phyloP scores from a whole-genome alignment of 1,140 invertebrate genomes.

The Physella acuta region DNA sequence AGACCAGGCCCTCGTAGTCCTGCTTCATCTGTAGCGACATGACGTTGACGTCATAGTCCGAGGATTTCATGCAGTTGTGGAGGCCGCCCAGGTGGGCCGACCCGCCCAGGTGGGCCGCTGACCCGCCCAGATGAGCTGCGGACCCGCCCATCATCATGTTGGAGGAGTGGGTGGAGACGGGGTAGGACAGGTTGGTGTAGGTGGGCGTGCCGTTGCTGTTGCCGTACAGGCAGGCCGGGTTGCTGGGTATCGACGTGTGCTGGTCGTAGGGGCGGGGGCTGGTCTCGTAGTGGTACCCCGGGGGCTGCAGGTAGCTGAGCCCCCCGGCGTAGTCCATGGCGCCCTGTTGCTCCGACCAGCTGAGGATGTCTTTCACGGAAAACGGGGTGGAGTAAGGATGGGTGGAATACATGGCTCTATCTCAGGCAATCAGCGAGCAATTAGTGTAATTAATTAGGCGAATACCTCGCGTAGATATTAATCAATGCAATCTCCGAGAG shows the following conservation, averaged over 20 bases:
- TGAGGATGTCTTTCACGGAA: slow-evolving; percentile 58
- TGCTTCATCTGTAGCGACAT: slow-evolving; percentile 20
- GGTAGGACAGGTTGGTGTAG: slow-evolving; percentile 29
- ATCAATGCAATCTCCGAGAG: too few relatives aligned
- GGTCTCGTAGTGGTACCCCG: slow-evolving; percentile 24
- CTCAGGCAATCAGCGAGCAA: background rate
- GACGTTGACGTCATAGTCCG: slow-evolving; percentile 20
- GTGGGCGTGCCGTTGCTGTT: slow-evolving; percentile 31
- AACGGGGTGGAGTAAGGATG: slow-evolving; percentile 44
- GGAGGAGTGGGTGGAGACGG: slow-evolving; percentile 15
- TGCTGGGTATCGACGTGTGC: slow-evolving; percentile 15
- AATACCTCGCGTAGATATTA: too few relatives aligned
- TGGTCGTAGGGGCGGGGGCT: slow-evolving; percentile 24
- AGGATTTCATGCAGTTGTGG: slow-evolving; percentile 18
- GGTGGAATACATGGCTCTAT: slow-evolving; percentile 28
- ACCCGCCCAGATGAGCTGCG: background rate
- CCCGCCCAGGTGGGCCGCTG: too few relatives aligned
- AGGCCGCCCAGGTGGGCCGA: slow-evolving; percentile 3
- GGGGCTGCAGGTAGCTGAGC: slow-evolving; percentile 10
- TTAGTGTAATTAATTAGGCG: background rate
- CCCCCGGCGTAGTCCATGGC: slow-evolving; percentile 18
- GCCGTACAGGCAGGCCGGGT: slow-evolving; percentile 35
- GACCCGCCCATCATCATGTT: slow-evolving; percentile 3
- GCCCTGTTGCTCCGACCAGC: slow-evolving; percentile 42
- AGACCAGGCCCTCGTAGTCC: slow-evolving; percentile 15